Percentiles rank a stretch among this genome's conserved stretches.
Conservation (phyloP, 1,140 invertebrate genomes). For the Sycobia sp. region DNA sequence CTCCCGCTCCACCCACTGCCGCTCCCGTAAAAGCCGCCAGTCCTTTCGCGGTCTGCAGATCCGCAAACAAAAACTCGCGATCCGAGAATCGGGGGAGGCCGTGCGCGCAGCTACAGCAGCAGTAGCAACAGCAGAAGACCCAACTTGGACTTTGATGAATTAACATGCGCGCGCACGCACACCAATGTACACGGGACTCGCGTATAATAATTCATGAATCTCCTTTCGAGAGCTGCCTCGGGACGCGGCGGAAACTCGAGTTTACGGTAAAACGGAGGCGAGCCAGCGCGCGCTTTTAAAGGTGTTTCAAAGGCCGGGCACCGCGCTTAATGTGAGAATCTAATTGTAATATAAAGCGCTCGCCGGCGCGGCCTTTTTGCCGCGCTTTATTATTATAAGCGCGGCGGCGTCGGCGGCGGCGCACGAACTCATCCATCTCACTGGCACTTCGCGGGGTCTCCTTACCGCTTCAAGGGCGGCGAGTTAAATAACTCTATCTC, state of each 20-base stretch:
- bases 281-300: not conserved
- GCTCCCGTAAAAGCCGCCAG: not conserved
- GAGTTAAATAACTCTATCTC: too few relatives aligned
- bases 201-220: constrained; percentile 7
- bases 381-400: too few relatives aligned
- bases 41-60: not conserved
- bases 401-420: too few relatives aligned
- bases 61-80: constrained; percentile 2
- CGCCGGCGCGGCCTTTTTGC: not conserved
- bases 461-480: too few relatives aligned
- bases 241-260: not conserved
- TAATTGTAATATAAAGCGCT: not conserved
- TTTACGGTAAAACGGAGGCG: not conserved
- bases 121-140: not conserved
- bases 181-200: too few relatives aligned
- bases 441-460: too few relatives aligned
- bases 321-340: constrained; percentile 6
- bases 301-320: not conserved
- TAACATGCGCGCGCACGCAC: not conserved
- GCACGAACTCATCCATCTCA: too few relatives aligned
- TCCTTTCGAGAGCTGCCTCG: constrained; percentile 3
- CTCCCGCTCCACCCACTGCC: not conserved
- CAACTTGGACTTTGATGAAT: constrained; percentile 11
- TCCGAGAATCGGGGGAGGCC: not conserved
- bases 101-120: not conserved